Evolutionary conservation across 35 echinoderm and acorn worm species (phyloP).

Genomic region (Apostichopus parvimensis): DNA sequence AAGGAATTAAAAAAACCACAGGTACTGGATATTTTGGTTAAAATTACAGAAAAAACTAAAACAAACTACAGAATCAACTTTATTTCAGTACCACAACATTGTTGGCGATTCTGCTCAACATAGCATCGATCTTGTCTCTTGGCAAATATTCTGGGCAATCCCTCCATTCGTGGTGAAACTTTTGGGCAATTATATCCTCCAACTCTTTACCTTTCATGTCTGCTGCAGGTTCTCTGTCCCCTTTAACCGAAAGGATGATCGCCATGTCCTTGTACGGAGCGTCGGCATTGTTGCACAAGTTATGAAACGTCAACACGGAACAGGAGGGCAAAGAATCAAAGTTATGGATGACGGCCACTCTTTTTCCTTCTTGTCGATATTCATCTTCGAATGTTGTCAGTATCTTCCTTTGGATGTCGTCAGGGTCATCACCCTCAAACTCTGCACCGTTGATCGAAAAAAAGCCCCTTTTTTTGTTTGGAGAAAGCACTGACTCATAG

Average conservation of each 20-base stretch:
- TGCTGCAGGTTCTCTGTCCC: neutral
- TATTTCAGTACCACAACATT: constrained; percentile 65
- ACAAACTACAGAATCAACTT: neutral
- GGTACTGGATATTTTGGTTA: too few relatives aligned
- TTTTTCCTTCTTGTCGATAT: neutral
- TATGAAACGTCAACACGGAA: constrained; percentile 68
- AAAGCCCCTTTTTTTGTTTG: neutral
- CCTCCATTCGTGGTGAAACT: constrained; percentile 47
- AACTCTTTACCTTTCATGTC: neutral
- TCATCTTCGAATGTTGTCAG: neutral
- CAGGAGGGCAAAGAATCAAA: constrained; percentile 73
- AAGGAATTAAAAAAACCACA: too few relatives aligned
- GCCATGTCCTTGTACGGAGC: constrained; percentile 64
- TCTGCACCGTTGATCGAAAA: neutral
- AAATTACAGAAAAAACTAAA: too few relatives aligned
- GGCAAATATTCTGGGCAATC: constrained; percentile 58
- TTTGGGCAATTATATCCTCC: constrained; percentile 21
- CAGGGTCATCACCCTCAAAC: neutral
- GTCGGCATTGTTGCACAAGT: constrained; percentile 76
- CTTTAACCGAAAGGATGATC: constrained; percentile 56
- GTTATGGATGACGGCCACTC: constrained; percentile 51
- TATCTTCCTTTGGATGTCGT: neutral
- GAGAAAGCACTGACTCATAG: constrained; percentile 19
- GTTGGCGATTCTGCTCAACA: constrained; percentile 73
- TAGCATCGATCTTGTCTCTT: constrained; percentile 59